Evolutionary conservation across 1,140 invertebrate genomes (phyloP).

Genomic region (Tenebrio molitor): DNA sequence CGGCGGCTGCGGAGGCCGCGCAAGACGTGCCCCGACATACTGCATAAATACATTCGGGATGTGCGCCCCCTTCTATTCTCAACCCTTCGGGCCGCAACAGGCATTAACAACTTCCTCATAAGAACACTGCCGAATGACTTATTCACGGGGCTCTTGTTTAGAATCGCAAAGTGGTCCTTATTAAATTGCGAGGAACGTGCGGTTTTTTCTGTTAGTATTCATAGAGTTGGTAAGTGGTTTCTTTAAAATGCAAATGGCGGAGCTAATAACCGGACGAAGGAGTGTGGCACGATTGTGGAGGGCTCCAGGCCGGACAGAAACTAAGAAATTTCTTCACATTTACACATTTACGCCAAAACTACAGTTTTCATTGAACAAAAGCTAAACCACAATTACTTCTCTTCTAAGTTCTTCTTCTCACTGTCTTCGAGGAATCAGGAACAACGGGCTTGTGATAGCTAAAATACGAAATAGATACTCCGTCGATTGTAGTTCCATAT

Average conservation of each 20-base stretch:
- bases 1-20: slow-evolving; percentile 39
- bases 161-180: slow-evolving; percentile 48
- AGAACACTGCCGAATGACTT: slow-evolving; percentile 56
- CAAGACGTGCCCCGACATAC: slow-evolving; percentile 47
- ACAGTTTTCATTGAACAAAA: too few species aligned
- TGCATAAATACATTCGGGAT: slow-evolving; percentile 57
- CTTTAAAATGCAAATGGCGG: slow-evolving; percentile 51
- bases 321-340: too few species aligned
- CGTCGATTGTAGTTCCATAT: too few species aligned
- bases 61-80: slow-evolving; percentile 46
- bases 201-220: slow-evolving; percentile 52
- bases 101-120: slow-evolving; percentile 59
- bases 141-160: slow-evolving; percentile 51
- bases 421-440: too few species aligned
- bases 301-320: too few species aligned
- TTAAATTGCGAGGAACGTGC: slow-evolving; percentile 48
- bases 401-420: too few species aligned
- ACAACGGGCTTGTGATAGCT: too few species aligned
- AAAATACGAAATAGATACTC: too few species aligned
- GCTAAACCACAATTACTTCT: too few species aligned
- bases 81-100: slow-evolving; percentile 57
- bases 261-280: slow-evolving; percentile 5
- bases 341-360: too few species aligned
- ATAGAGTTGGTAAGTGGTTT: slow-evolving; percentile 50
- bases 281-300: neutral